Evolutionary conservation across 2,797 vertebrate genomes (phyloP), one percentile per base, ranked within the genome.

Genomic region (Sebastes cheni): DNA sequence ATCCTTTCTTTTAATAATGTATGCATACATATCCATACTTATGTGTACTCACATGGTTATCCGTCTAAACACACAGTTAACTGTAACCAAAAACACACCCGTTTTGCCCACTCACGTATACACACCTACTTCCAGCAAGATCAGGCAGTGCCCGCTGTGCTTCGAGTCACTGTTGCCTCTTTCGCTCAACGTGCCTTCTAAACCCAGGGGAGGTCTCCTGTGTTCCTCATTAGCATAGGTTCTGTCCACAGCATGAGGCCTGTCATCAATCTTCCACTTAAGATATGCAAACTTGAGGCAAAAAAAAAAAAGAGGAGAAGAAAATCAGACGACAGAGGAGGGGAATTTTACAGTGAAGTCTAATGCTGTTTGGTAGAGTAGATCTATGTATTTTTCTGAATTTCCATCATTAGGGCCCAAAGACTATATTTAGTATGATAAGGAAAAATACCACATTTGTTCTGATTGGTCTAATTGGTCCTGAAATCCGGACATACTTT

Each of bases 151-250:
- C 77, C 84, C 6, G 22, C 80, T 83, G 79, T 71, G 74, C 61
- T 69, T 6, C 1, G 52, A 77, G 73, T 77, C 75, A 58, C 72
- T 68, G 77, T 74, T 82, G 67, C 82, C 78, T 82, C 34, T 36
- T 83, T 74, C 27, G 62, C 79, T 78, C 80, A 86, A 62, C 82
- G 66, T 54, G 81, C 81, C 78, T 78, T 84, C 58, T 67, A 84
- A 73, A 84, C 82, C 88, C 90, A 74, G 64, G 85, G 88, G 91
- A 90, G 80, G 56, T 56, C 81, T 75, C 73, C 64, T 32, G 79
- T 86, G 77, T 70, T 86, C 67, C 79, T 89, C 80, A 91, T 93
- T 94, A 93, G 86, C 92, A 92, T 93, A 92, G 89, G 81, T 79
- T 83, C 88, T 81, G 84, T 90, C 92, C 84, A 79, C 81, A 69